Percentiles rank a stretch among this genome's conserved stretches.
Evolutionary conservation across 2,797 vertebrate species (phyloP).

Genomic region (Geotria australis): DNA sequence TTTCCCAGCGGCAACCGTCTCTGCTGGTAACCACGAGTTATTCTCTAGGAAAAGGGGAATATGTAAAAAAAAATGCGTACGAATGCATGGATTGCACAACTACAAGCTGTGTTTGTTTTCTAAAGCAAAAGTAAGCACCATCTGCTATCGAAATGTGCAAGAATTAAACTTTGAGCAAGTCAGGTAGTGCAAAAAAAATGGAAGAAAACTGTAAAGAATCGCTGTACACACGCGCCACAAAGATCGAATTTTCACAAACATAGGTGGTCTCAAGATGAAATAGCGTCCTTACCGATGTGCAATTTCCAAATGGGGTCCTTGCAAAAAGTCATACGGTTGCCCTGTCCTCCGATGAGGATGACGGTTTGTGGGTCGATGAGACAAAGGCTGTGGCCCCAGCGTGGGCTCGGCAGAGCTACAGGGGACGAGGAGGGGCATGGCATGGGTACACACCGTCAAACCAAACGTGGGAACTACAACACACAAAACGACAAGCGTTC

Average conservation of each 20-base stretch:
- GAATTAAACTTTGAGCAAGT: too few species aligned
- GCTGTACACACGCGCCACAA: too few species aligned
- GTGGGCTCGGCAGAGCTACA: slow-evolving; percentile 27
- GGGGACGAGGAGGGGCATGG: neutral
- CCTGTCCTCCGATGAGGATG: slow-evolving; percentile 42
- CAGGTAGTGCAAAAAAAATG: too few species aligned
- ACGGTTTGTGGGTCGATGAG: slow-evolving; percentile 33
- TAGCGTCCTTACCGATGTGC: slow-evolving; percentile 23
- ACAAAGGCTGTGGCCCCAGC: slow-evolving; percentile 48
- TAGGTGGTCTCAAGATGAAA: too few species aligned
- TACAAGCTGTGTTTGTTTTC: too few species aligned
- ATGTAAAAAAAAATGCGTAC: too few species aligned
- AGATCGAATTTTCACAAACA: too few species aligned
- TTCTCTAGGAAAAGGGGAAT: slow-evolving; percentile 16
- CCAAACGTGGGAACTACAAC: neutral
- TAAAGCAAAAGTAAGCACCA: too few species aligned
- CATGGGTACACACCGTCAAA: neutral
- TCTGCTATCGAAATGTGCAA: too few species aligned
- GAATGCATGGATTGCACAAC: too few species aligned
- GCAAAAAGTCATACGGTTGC: slow-evolving; percentile 13
- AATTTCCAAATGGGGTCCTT: slow-evolving; percentile 36
- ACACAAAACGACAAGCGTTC: too few species aligned
- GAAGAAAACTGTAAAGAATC: too few species aligned
- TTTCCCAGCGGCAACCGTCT: slow-evolving; percentile 11
- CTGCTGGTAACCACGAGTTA: slow-evolving; percentile 47